These are phyloP conservation scores for Cariama cristata DNA, from an alignment of 2,113 vertebrate species.

Conservation along the genomic window DNA sequence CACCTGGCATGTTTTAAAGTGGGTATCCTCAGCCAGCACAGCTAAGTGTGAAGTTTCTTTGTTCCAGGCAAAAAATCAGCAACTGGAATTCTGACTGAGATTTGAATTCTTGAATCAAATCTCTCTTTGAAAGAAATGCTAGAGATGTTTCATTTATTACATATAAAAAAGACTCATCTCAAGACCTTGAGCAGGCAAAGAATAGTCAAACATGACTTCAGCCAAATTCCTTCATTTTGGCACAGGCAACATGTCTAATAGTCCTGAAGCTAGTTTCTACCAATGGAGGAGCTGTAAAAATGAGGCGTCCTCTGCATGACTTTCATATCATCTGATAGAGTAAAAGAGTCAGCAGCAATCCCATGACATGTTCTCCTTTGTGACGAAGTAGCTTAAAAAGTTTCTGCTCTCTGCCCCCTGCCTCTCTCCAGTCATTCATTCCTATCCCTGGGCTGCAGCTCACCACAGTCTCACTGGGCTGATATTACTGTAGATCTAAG, in stretches of 20 bases:
- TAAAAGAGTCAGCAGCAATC: not conserved
- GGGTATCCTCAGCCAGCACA: not conserved
- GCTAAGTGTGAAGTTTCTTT: not conserved
- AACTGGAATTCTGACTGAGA: not conserved
- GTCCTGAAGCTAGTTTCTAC: not conserved
- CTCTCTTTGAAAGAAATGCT: not conserved
- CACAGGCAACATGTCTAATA: not conserved
- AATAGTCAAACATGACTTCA: not conserved
- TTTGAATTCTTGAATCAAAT: not conserved
- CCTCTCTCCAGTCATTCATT: not conserved
- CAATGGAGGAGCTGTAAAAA: not conserved
- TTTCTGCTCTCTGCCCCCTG: not conserved
- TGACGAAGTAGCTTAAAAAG: not conserved
- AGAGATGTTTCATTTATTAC: not conserved
- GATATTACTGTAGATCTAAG: not conserved
- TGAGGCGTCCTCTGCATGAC: not conserved
- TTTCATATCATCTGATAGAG: not conserved
- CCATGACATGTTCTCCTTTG: not conserved
- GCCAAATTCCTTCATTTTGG: not conserved
- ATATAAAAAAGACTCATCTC: fast-evolving
- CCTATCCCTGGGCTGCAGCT: not conserved
- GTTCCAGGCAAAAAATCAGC: not conserved
- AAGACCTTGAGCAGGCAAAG: not conserved
- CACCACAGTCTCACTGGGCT: not conserved
- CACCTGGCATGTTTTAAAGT: not conserved